Conservation (phyloP, 2,888 invertebrate species). For the Acrocyrtus sp. region DNA sequence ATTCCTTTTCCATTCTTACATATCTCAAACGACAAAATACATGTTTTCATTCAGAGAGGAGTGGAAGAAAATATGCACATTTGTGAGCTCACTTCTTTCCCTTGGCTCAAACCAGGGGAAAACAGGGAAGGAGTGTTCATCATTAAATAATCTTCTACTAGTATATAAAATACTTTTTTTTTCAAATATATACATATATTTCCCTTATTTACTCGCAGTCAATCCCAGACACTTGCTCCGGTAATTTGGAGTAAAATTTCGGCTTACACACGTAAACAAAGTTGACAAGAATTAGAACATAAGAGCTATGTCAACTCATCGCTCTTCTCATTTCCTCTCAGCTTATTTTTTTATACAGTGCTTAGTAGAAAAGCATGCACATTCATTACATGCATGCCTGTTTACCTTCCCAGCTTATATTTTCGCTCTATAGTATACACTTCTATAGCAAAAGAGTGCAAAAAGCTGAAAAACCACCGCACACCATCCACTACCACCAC, state of each 20-base stretch:
- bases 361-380: conserved; percentile 3
- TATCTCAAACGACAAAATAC: conserved; percentile 13
- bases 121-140: no score
- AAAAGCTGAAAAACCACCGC: conserved; percentile 27
- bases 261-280: conserved; percentile 38
- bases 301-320: conserved; percentile 49
- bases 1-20: conserved; percentile 9
- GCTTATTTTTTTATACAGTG: background rate
- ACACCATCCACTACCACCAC: no score
- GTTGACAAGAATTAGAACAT: conserved; percentile 56
- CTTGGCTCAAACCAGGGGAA: background rate
- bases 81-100: background rate
- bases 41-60: conserved; percentile 10
- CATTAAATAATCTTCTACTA: no score
- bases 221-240: conserved; percentile 41
- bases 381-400: background rate
- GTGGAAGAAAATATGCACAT: background rate
- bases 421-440: background rate
- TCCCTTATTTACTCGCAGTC: conserved; percentile 32
- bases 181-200: background rate
- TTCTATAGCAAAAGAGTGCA: background rate
- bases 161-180: conserved; percentile 3
- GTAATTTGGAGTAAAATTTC: conserved; percentile 29
- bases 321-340: conserved; percentile 14
- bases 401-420: background rate